Evolutionary conservation across 2,888 invertebrate species (phyloP), one percentile per base, ranked within the genome.

Genomic region (Cataglyphis albicans): DNA sequence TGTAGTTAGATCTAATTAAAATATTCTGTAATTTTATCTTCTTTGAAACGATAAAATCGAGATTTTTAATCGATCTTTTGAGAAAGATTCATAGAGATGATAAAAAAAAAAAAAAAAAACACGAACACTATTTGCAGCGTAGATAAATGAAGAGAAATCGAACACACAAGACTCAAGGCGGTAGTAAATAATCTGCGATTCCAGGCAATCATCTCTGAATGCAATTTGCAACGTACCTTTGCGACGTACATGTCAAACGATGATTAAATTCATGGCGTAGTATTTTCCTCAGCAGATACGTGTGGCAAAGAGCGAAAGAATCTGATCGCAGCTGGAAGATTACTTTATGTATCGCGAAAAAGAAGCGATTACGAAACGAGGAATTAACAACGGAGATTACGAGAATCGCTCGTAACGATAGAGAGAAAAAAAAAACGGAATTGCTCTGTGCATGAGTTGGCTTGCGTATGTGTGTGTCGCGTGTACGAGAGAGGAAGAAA

Each of bases 321-420:
- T 7, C 38, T 55, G 38, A 21, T 15, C n/a, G 21, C 10, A 0
- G 32, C 15, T 18, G 57, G 15, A 78, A 44, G n/a, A 44, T 59
- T 7, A 41, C 59, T 59, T 59, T 1, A 25, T 41, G 18, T 38
- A 76, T 57, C 41, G 25, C 25, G 78, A 59, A 68, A 76, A 57
- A 67, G 32, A 21, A 44, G 15, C 35, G 44, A 78, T 78, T 68
- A 78, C n/a, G 78, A 78, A 76, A 67, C 55, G 15, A 29, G 38
- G 32, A 61, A 18, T 55, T 44, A 57, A 44, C 41, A 55, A 32
- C 18, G 29, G 59, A 59, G 59, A 76, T 74, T 74, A 74, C 48
- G 63, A 48, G 41, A 52, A 52, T 32, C 35, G 32, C 48, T 25
- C 5, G 7, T 18, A n/a, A 21, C 15, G 29, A 63, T 2, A 63